These are phyloP conservation scores for Drosophila pallidifrons DNA, from an alignment of 1,140 invertebrate species.

Conservation along the genomic window DNA sequence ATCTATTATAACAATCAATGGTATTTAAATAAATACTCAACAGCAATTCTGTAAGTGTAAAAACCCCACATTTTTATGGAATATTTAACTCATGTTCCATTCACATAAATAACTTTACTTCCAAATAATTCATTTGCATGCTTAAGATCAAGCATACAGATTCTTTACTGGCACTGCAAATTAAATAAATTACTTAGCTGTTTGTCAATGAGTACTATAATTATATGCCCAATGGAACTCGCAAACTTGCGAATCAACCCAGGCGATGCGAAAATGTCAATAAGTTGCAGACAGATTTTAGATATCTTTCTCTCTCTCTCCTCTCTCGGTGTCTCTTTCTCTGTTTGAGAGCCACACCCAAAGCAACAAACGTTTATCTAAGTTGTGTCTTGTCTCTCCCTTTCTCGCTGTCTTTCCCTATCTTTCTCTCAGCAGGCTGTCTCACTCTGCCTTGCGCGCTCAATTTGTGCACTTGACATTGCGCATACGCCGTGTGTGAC, in stretches of 20 bases:
- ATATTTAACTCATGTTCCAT: too few relatives aligned
- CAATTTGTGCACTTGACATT: constrained; percentile 48
- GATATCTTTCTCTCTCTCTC: constrained; percentile 50
- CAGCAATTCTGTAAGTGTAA: too few relatives aligned
- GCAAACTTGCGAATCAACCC: constrained; percentile 43
- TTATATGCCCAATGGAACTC: background rate
- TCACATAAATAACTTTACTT: too few relatives aligned
- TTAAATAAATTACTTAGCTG: background rate
- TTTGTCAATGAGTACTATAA: background rate
- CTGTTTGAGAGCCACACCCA: constrained; percentile 14
- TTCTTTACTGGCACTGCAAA: background rate
- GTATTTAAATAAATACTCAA: too few relatives aligned
- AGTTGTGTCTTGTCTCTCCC: constrained; percentile 18
- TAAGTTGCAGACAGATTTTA: constrained; percentile 74
- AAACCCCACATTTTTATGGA: too few relatives aligned
- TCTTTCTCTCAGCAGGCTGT: background rate
- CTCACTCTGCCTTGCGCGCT: constrained; percentile 3
- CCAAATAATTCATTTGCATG: background rate
- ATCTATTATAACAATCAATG: too few relatives aligned
- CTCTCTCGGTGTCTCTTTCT: constrained; percentile 14
- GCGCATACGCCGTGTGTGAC: constrained; percentile 69
- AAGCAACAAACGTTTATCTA: constrained; percentile 24
- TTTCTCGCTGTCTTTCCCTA: constrained; percentile 4
- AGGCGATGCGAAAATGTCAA: constrained; percentile 61
- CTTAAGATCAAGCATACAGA: background rate